Evolutionary conservation across 2,888 invertebrate genomes (phyloP).

Genomic region (Drosophila emarginata): DNA sequence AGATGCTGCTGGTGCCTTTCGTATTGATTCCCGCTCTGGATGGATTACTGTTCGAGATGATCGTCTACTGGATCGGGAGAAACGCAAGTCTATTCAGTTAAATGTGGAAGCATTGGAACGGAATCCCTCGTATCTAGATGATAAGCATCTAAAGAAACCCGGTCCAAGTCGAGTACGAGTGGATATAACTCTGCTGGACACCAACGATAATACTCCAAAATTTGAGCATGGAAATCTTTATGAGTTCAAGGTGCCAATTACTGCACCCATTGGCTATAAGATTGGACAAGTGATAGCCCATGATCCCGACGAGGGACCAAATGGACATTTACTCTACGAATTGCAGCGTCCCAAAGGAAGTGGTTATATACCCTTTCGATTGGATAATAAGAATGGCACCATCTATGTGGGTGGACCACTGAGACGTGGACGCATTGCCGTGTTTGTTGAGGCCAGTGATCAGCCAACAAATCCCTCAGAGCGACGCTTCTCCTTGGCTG

Average conservation of each 20-base stretch:
- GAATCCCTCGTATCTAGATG: conserved; percentile 84
- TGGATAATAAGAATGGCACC: conserved; percentile 88
- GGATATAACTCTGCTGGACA: conserved; percentile 92
- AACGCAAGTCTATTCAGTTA: conserved; percentile 88
- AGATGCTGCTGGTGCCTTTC: conserved; percentile 88
- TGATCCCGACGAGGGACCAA: conserved; percentile 88
- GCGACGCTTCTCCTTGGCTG: conserved; percentile 90
- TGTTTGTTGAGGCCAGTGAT: conserved; percentile 93
- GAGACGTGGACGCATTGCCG: conserved; percentile 88
- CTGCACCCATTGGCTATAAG: conserved; percentile 87
- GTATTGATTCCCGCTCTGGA: conserved; percentile 90
- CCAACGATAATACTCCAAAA: conserved; percentile 95
- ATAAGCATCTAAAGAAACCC: conserved; percentile 71
- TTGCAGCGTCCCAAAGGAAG: conserved; percentile 87
- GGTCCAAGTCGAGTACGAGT: conserved; percentile 86
- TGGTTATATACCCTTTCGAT: conserved; percentile 87
- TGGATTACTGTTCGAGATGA: conserved; percentile 93
- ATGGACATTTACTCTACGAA: conserved; percentile 90
- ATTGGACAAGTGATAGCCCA: conserved; percentile 91
- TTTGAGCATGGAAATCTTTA: conserved; percentile 93
- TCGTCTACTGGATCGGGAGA: conserved; percentile 90
- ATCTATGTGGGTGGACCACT: conserved; percentile 87
- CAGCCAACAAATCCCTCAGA: conserved; percentile 92
- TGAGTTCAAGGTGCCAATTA: conserved; percentile 88
- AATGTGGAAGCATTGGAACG: conserved; percentile 91